Conservation (phyloP, 2,888 invertebrate genomes). For the Dryobotodes eremita region DNA sequence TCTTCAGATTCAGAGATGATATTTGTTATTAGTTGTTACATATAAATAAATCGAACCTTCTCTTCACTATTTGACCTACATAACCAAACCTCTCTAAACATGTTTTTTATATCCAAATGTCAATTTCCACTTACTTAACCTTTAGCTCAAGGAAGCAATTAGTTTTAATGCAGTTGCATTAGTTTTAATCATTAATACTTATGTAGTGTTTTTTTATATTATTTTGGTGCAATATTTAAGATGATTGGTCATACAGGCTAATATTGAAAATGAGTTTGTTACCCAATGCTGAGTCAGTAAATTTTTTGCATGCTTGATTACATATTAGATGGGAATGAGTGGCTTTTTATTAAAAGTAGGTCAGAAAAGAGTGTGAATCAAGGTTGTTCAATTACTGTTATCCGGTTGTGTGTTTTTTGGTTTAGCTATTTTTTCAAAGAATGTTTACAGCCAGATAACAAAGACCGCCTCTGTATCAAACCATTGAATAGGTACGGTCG, state of each 20-base stretch:
- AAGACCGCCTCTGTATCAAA: not conserved
- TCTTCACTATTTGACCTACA: slow-evolving; percentile 51
- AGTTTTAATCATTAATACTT: slow-evolving; percentile 36
- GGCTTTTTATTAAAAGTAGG: slow-evolving; percentile 23
- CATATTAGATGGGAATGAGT: slow-evolving; percentile 9
- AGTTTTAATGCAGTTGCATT: slow-evolving; percentile 64
- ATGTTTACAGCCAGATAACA: too few relatives aligned
- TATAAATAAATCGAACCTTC: slow-evolving; percentile 12
- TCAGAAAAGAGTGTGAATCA: slow-evolving; percentile 23
- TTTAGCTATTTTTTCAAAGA: not conserved
- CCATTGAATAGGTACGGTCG: not conserved
- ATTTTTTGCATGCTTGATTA: slow-evolving; percentile 29
- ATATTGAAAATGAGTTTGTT: slow-evolving; percentile 9
- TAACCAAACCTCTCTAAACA: slow-evolving; percentile 38
- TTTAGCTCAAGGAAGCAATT: slow-evolving; percentile 68
- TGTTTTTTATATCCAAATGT: slow-evolving; percentile 46
- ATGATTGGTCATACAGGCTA: slow-evolving; percentile 6
- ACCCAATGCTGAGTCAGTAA: not conserved
- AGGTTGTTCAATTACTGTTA: not conserved
- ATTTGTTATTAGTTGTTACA: not conserved
- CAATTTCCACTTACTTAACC: slow-evolving; percentile 61
- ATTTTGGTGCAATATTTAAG: slow-evolving; percentile 3
- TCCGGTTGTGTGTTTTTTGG: not conserved
- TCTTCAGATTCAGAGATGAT: not conserved
- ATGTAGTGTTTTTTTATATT: slow-evolving; percentile 23